Conservation (phyloP, 2,113 vertebrate genomes). For the Raja brachyura region DNA sequence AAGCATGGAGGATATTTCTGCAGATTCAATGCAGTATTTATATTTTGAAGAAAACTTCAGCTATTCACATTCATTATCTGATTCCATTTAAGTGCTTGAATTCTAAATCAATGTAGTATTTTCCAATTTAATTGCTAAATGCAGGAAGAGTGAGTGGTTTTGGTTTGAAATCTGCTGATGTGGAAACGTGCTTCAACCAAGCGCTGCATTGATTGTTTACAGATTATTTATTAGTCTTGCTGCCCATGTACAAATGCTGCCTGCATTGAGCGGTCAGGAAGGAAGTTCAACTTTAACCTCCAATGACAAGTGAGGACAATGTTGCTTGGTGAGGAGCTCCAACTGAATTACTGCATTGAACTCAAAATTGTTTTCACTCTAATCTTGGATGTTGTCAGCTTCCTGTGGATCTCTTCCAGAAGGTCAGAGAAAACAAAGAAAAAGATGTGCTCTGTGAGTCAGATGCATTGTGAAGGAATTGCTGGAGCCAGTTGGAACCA, state of each 20-base stretch:
- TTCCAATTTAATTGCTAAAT: background rate
- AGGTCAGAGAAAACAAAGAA: background rate
- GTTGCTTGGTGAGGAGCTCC: background rate
- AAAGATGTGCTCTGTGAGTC: background rate
- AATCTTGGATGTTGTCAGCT: background rate
- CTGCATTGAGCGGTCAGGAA: background rate
- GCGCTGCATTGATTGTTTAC: background rate
- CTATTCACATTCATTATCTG: background rate
- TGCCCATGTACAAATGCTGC: too few relatives aligned
- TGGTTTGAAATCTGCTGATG: background rate
- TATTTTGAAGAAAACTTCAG: background rate
- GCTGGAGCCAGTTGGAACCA: background rate
- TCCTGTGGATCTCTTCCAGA: background rate
- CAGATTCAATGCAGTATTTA: background rate
- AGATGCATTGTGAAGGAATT: background rate
- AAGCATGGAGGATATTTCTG: background rate
- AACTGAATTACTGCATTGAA: background rate
- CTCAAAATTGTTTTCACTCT: background rate
- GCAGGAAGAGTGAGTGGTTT: background rate
- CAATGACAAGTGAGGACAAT: background rate
- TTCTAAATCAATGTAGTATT: background rate
- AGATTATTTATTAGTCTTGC: background rate
- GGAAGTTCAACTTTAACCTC: background rate
- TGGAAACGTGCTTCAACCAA: background rate
- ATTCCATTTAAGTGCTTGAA: background rate